Evolutionary conservation across 1,140 invertebrate species (phyloP), one percentile per base, ranked within the genome.

Genomic region (Elysia chlorotica): DNA sequence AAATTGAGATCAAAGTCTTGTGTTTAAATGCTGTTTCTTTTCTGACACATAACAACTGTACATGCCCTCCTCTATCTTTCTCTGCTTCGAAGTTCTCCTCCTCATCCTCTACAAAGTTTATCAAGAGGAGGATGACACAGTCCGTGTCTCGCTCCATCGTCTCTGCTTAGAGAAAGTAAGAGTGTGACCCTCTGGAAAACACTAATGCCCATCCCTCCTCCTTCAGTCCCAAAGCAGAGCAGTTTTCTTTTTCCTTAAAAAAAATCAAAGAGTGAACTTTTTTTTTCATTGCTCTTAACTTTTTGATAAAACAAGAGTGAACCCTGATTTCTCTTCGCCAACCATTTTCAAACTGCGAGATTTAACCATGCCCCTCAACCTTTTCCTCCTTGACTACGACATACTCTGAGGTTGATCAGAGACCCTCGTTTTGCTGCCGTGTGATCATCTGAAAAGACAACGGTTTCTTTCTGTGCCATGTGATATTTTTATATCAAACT

Each of bases 51-150:
- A n/a, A n/a, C n/a, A n/a, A n/a, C 25, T 59, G 25, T n/a, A n/a
- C n/a, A n/a, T n/a, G n/a, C 25, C 25, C 56, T 25, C 31, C 35
- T 66, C 14, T 66, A 17, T 30, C 6, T 14, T 28, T 3, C 37
- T 30, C n/a, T 66, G 21, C 3, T 28, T 5, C 21, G 10, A 21
- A n/a, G 21, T 14, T n/a, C 37, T 14, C 23, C 61, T 30, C 10
- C 61, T 14, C 56, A 63, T 14, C 30, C 61, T 3, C 14, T 17
- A 66, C 14, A 6, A 66, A 33, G 21, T 17, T 41, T 10, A 28
- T 66, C 3, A 66, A 66, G 65, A 37, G 33, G 37, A 5, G 65
- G 28, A 28, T 66, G 35, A 66, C 65, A 33, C 65, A 66, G 65
- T 66, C 65, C 14, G 65, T 66, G 35, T 66, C 65, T 14, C 65